Conservation (phyloP, 2,113 vertebrate species). For the Mionectes macconnelli region DNA sequence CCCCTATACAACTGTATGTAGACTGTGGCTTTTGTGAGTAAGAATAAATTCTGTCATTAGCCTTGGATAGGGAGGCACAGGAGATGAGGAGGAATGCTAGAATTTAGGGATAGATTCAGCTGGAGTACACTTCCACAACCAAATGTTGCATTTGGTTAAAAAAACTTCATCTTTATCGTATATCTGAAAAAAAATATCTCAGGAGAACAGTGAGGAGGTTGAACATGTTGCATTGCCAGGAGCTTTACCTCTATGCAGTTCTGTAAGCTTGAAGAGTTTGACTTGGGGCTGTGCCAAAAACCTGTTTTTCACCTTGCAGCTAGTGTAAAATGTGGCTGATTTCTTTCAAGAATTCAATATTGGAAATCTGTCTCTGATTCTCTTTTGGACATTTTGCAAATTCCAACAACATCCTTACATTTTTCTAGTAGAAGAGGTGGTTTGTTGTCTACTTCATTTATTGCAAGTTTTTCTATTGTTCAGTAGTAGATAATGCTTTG, state of each 20-base stretch:
- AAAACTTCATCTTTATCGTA: not conserved
- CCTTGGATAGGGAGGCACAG: not conserved
- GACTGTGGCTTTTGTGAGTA: not conserved
- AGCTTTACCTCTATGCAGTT: not conserved
- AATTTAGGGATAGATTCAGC: not conserved
- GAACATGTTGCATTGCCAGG: not conserved
- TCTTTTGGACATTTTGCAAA: not conserved
- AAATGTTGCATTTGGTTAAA: not conserved
- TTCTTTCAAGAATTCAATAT: not conserved
- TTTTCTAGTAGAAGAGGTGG: not conserved
- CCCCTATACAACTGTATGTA: not conserved
- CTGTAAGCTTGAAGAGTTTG: not conserved
- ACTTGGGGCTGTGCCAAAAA: not conserved
- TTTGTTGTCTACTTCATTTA: not conserved
- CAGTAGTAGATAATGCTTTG: not conserved
- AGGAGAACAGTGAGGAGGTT: not conserved
- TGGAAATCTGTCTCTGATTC: not conserved
- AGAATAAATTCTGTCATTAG: not conserved
- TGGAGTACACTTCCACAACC: not conserved
- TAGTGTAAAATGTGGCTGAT: not conserved
- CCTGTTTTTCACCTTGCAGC: not conserved
- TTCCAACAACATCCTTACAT: not conserved
- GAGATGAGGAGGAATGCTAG: not conserved
- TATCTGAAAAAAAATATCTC: not conserved
- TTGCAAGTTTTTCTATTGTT: not conserved